Evolutionary conservation across 2,888 invertebrate species (phyloP).

Genomic region (Germaria angustata): DNA sequence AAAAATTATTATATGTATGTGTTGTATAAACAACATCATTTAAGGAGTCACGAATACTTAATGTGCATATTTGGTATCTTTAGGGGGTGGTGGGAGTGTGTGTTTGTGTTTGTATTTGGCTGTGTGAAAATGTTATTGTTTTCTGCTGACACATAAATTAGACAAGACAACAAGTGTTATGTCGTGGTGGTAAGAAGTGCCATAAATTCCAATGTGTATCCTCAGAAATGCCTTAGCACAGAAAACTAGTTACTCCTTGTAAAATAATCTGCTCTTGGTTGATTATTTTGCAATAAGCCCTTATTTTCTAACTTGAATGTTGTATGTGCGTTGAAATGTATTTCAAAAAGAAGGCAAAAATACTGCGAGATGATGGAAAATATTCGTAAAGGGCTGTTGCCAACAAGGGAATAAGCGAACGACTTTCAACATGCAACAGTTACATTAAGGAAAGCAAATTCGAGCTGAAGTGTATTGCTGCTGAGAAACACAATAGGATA

Average conservation of each 20-base stretch:
- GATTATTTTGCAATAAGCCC: conserved; percentile 7
- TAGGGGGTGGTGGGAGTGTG: neutral
- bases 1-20: too few relatives aligned
- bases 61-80: neutral
- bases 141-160: conserved; percentile 57
- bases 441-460: conserved; percentile 6
- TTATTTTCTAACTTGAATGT: neutral
- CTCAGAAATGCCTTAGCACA: conserved; percentile 44
- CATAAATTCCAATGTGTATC: conserved; percentile 56
- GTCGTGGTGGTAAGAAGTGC: conserved; percentile 49
- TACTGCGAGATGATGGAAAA: conserved; percentile 6
- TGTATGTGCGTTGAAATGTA: neutral
- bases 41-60: neutral
- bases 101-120: neutral
- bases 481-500: too few relatives aligned
- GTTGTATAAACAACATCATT: too few relatives aligned
- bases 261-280: neutral
- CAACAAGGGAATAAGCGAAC: neutral
- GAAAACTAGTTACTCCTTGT: conserved; percentile 30
- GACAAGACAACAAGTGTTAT: conserved; percentile 53
- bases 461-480: neutral
- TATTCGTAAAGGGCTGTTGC: neutral
- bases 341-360: neutral
- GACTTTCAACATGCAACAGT: conserved; percentile 23
- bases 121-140: neutral